These are phyloP conservation scores for Elgonia sp. DNA, from an alignment of 2,888 invertebrate species.

Conservation along the genomic window DNA sequence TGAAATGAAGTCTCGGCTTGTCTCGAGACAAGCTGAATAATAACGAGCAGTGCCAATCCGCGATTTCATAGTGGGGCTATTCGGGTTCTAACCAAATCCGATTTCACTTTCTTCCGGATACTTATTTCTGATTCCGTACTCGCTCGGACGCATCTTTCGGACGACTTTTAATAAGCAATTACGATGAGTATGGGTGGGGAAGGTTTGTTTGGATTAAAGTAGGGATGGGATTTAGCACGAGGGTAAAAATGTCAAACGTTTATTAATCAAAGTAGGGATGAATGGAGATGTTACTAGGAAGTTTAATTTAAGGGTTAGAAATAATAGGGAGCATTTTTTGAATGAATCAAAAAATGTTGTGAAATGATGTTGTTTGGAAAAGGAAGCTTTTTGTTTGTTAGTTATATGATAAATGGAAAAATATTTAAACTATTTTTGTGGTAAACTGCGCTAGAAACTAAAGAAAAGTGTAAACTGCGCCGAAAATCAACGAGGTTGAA, in stretches of 20 bases:
- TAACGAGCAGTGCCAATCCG: constrained; percentile 43
- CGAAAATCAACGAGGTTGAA: too few relatives aligned
- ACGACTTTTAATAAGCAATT: constrained; percentile 66
- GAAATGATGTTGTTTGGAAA: too few relatives aligned
- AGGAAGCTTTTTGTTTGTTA: too few relatives aligned
- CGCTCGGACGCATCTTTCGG: constrained; percentile 27
- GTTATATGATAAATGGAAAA: too few relatives aligned
- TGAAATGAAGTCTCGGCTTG: too few relatives aligned
- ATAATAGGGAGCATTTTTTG: too few relatives aligned
- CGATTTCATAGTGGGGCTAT: constrained; percentile 13
- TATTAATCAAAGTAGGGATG: constrained; percentile 60
- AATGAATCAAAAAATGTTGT: too few relatives aligned
- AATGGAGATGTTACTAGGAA: constrained; percentile 44
- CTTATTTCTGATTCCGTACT: constrained; percentile 12
- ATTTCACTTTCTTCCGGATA: constrained; percentile 14
- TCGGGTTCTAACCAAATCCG: constrained; percentile 47
- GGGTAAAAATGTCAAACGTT: constrained; percentile 54
- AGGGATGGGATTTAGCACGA: constrained; percentile 1
- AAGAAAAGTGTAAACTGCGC: too few relatives aligned
- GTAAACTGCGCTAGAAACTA: too few relatives aligned
- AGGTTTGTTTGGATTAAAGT: constrained; percentile 24
- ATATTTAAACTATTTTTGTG: too few relatives aligned
- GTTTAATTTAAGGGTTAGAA: constrained; percentile 52
- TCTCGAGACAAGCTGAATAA: constrained; percentile 43
- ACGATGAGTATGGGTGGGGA: not conserved